Conservation (phyloP, 92 coral and sea anemone species). For the Epizoanthus scotinus region DNA sequence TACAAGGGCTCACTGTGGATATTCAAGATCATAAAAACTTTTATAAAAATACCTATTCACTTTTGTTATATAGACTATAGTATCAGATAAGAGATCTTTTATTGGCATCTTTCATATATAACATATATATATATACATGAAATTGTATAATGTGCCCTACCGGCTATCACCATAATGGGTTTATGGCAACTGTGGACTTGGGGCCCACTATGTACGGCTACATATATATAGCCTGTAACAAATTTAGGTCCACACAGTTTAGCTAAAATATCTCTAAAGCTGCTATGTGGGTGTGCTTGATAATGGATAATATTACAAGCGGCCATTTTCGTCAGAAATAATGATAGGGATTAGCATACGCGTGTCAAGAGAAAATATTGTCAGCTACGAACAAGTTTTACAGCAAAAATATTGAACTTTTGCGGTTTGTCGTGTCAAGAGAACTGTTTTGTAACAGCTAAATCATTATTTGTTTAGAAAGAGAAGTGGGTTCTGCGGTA, state of each 20-base stretch:
- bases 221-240: background rate
- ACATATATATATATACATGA: no score
- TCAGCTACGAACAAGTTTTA: background rate
- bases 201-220: no score
- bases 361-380: background rate
- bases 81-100: no score
- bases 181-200: no score
- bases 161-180: no score
- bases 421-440: background rate
- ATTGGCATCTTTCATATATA: no score
- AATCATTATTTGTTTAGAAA: constrained; percentile 23
- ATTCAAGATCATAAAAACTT: no score
- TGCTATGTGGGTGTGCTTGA: background rate
- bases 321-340: background rate
- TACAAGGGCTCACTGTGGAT: no score
- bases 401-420: background rate
- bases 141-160: no score
- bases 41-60: no score
- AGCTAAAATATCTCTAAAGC: constrained; percentile 16
- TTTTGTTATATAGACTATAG: no score
- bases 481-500: constrained; percentile 15
- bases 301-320: no score
- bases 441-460: background rate
- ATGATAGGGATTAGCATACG: background rate
- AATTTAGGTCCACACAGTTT: background rate